Evolutionary conservation across 1,140 invertebrate species (phyloP), one percentile per base, ranked within the genome.

Genomic region (Halyomorpha halys): DNA sequence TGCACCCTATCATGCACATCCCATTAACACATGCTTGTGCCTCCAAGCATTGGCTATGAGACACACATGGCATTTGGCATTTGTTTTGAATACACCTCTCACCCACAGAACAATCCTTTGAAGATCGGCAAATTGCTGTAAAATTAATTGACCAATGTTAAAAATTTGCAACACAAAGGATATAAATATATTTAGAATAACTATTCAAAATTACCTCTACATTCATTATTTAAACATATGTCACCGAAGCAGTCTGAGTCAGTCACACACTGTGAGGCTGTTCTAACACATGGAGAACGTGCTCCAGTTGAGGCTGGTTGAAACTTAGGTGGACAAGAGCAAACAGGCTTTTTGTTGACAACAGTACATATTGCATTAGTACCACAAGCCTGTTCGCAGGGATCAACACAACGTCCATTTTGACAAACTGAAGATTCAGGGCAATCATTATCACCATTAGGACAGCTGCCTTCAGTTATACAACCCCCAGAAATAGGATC

Each of bases 11-110:
- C 5, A 86, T 77, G 69, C 91, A 94, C 59, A 85, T 79, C 14
- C 87, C 87, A 61, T 80, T 82, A 2, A 86, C 75, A 72, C 91
- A 94, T n/a, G 89, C 89, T 76, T 92, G 82, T 62, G 85, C 83
- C 2, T 74, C 72, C 61, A 85, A 80, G 73, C 92, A 94, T 72
- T 93, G 89, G 49, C 81, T 81, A 72, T 94, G 87, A 23, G 84
- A 83, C 39, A 81, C 79, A 69, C 91, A 95, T 62, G 87, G 81
- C 9, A 85, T 77, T 62, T 85, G 80, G 69, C 90, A 93, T 65
- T 86, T 83, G 70, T 83, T 90, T 53, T 86, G 83, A 1, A 84
- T 74, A 73, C 91, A 95, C 70, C 81, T 80, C 73, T 94, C 91
- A 39, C 86, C 88, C 19, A 74, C 70, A 13, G 87, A 86, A 74